Conservation (phyloP, 2,888 invertebrate species). For the Brenthis daphne region DNA sequence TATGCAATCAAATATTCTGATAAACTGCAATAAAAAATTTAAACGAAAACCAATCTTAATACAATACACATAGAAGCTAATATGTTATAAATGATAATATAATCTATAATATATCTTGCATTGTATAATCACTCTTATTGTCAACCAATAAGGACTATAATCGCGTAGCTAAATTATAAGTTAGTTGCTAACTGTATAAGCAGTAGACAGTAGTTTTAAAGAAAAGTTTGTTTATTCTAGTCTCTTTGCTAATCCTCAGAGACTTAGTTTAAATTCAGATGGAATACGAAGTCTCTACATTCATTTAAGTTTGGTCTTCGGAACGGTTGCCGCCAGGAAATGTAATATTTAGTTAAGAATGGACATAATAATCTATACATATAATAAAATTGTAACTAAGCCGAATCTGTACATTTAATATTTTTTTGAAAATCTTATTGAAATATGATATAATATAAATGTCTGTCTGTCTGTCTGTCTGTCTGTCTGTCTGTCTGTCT, state of each 20-base stretch:
- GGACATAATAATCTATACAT: not conserved
- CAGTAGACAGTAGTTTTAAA: constrained; percentile 24
- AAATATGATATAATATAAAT: too few species aligned
- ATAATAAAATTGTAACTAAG: too few species aligned
- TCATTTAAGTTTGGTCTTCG: constrained; percentile 5
- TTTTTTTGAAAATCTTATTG: too few species aligned
- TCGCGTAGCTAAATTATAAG: not conserved
- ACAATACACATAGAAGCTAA: not conserved
- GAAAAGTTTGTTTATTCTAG: constrained; percentile 32
- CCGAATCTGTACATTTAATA: too few species aligned
- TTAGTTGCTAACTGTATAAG: constrained; percentile 8
- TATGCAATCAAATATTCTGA: constrained; percentile 3
- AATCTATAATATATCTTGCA: not conserved
- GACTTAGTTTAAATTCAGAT: constrained; percentile 34
- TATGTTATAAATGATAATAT: not conserved
- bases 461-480: too few species aligned
- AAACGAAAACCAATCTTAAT: not conserved
- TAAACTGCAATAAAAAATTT: not conserved
- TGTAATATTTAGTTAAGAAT: not conserved
- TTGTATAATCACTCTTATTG: not conserved
- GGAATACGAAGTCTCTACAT: constrained; percentile 23
- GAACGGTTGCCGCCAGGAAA: not conserved
- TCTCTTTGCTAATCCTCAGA: constrained; percentile 32
- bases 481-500: too few species aligned
- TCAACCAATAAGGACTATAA: not conserved